These are phyloP conservation scores for Xanthostigma xanthostigma DNA, from an alignment of 2,888 invertebrate genomes.

Conservation along the genomic window DNA sequence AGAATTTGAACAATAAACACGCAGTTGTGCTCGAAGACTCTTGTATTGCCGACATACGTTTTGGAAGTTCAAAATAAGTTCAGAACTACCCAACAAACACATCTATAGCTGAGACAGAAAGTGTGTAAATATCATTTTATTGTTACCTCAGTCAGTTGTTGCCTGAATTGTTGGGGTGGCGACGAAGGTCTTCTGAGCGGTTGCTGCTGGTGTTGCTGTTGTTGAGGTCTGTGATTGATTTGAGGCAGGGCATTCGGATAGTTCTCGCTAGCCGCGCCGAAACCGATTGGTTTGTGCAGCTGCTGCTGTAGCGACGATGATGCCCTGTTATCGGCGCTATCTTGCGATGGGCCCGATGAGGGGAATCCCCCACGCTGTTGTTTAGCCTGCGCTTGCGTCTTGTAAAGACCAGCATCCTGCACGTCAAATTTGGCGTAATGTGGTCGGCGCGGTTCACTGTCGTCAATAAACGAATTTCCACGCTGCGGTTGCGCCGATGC, in stretches of 20 bases:
- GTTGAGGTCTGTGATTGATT: slow-evolving; percentile 15
- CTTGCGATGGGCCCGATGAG: background rate
- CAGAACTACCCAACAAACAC: too few relatives aligned
- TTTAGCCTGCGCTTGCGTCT: background rate
- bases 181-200: slow-evolving; percentile 5
- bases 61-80: too few relatives aligned
- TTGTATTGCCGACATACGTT: too few relatives aligned
- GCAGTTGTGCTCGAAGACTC: too few relatives aligned
- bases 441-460: background rate
- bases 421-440: background rate
- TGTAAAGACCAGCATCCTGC: background rate
- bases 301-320: slow-evolving; percentile 14
- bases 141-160: slow-evolving; percentile 11
- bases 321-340: slow-evolving; percentile 5
- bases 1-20: too few relatives aligned
- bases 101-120: too few relatives aligned
- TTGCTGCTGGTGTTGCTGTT: slow-evolving; percentile 7
- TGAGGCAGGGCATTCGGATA: slow-evolving; percentile 19
- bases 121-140: too few relatives aligned
- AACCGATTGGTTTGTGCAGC: slow-evolving; percentile 10
- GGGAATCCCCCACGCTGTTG: background rate
- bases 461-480: too few relatives aligned
- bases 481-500: too few relatives aligned
- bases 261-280: slow-evolving; percentile 13
- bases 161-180: slow-evolving; percentile 11